Conservation (phyloP, 2,888 invertebrate species). For the Autographa pulchrina region DNA sequence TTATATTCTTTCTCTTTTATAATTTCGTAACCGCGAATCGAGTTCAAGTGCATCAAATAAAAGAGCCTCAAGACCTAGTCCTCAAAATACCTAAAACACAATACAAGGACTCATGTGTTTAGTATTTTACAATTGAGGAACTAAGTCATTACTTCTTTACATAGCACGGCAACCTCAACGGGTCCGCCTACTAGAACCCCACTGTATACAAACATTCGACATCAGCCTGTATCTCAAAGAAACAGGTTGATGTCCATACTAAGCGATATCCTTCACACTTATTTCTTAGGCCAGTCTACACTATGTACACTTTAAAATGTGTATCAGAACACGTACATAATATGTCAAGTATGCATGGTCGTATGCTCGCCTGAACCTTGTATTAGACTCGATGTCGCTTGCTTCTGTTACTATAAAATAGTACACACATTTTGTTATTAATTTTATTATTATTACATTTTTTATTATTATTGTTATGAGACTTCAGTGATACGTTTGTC, state of each 20-base stretch:
- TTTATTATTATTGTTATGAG: constrained; percentile 65
- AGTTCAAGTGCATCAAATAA: background rate
- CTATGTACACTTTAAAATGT: constrained; percentile 27
- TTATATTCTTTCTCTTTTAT: background rate
- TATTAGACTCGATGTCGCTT: constrained; percentile 64
- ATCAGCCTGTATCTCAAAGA: constrained; percentile 39
- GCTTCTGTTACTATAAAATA: constrained; percentile 67
- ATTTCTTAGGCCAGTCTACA: constrained; percentile 39
- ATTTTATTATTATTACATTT: constrained; percentile 69
- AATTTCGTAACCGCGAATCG: background rate
- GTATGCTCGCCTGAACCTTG: constrained; percentile 46
- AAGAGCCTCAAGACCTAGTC: background rate
- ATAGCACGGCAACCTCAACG: constrained; percentile 9
- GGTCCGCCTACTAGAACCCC: constrained; percentile 22
- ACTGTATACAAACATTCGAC: constrained; percentile 38
- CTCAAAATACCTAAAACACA: too few relatives aligned
- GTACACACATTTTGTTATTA: constrained; percentile 70
- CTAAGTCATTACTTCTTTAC: background rate
- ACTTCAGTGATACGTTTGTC: constrained; percentile 66
- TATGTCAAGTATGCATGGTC: constrained; percentile 25
- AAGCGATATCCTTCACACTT: constrained; percentile 57
- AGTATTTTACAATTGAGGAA: too few relatives aligned
- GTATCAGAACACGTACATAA: constrained; percentile 16
- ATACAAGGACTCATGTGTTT: background rate
- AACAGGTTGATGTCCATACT: constrained; percentile 48